A percentile compares a stretch with the other conserved stretches of the same genome.
Evolutionary conservation across 1,140 invertebrate genomes (phyloP).

Genomic region (Gryon sp.): DNA sequence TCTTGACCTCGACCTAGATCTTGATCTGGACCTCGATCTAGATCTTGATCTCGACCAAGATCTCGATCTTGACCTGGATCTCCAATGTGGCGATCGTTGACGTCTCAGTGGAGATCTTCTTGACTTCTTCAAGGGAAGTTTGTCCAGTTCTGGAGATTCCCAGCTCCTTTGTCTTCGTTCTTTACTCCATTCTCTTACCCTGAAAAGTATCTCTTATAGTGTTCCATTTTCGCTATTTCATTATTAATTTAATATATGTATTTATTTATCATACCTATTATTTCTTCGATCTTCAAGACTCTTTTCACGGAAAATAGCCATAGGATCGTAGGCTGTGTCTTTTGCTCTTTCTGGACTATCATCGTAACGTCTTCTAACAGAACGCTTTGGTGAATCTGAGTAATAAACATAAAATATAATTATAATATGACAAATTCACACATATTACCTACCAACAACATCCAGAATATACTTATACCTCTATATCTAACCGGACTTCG

Average conservation of each 20-base stretch:
- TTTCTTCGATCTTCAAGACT: constrained; percentile 68
- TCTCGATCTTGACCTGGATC: constrained; percentile 66
- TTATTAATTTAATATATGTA: too few species aligned
- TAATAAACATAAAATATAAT: constrained; percentile 24
- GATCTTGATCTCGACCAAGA: constrained; percentile 66
- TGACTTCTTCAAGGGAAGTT: constrained; percentile 59
- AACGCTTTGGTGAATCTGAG: constrained; percentile 68
- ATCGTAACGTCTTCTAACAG: constrained; percentile 66
- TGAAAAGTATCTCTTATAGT: too few species aligned
- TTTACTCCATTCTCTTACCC: constrained; percentile 38
- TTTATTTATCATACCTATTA: constrained; percentile 64
- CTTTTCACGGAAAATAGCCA: constrained; percentile 73
- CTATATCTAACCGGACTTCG: constrained; percentile 70
- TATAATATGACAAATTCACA: too few species aligned
- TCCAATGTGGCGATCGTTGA: constrained; percentile 60
- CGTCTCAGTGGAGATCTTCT: constrained; percentile 43
- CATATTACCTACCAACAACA: too few species aligned
- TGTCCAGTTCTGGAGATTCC: constrained; percentile 64
- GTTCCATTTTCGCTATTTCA: too few species aligned
- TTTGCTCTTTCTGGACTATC: constrained; percentile 63
- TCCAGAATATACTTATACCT: constrained; percentile 60
- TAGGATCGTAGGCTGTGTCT: constrained; percentile 73
- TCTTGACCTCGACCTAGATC: constrained; percentile 61
- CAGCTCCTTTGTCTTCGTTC: constrained; percentile 65
- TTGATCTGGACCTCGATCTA: constrained; percentile 56